Evolutionary conservation across 2,113 vertebrate species (phyloP), one percentile per base, ranked within the genome.

Genomic region (Plecotus auritus): DNA sequence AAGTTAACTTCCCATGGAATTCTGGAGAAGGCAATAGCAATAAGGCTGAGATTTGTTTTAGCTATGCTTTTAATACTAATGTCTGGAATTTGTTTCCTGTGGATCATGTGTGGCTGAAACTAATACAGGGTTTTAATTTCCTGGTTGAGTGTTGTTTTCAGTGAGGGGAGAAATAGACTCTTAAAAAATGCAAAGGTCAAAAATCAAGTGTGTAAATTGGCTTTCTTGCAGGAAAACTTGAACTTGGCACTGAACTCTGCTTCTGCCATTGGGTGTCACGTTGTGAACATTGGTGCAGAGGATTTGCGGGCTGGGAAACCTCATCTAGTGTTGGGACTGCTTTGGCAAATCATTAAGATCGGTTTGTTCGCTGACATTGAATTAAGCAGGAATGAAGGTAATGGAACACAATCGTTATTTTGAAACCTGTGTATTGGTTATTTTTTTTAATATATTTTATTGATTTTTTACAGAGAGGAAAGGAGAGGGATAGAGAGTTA

Each of bases 301-400:
- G 99, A 99, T 95, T 98, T 99, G 96, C 98, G 99, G 91, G 99
- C 99, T 97, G 99, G 99, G 18, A 99, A 99, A 84, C 99, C 99
- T 45, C 99, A 99, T 96, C 98, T 99, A 97, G 99, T 99, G 49
- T 98, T 99, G 26, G 99, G 99, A 26, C 99, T 99, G 4, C 99
- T 99, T 66, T 99, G 99, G 99, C 99, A 99, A 98, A 99, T 99
- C 82, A 99, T 99, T 96, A 99, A 99, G 98, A 99, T 99, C 0
- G 99, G 99, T 86, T 98, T 99, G 98, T 99, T 99, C 0, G 99
- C 99, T 0, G 99, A 99, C 95, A 99, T 99, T 1, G 98, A 99
- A 96, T 98, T 99, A 97, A 99, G 99, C 98, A 98, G 99, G 94
- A 99, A 99, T 94, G 99, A 99, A 99, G 99, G 99, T 99, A 98